Conservation (phyloP, 2,113 vertebrate genomes). For the Prietella phreatophila region DNA sequence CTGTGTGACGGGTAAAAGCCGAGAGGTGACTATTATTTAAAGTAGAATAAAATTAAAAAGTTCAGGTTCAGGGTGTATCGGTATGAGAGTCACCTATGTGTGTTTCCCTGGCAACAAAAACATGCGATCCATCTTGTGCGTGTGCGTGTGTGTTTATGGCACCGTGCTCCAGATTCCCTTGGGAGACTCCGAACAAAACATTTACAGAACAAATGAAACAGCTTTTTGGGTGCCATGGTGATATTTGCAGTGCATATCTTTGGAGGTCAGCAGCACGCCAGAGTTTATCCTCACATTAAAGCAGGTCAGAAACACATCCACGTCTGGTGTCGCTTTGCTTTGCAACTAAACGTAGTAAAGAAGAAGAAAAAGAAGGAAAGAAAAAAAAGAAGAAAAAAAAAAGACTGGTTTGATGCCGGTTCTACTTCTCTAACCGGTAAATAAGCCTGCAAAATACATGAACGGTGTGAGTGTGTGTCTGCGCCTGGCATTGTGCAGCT, state of each 20-base stretch:
- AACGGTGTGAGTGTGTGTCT: conserved; percentile 21
- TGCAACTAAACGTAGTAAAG: neutral
- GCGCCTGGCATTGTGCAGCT: conserved; percentile 46
- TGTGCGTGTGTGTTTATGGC: conserved; percentile 23
- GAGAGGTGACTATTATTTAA: neutral
- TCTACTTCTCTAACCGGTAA: conserved; percentile 21
- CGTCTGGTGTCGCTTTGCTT: conserved; percentile 21
- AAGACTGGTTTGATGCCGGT: neutral
- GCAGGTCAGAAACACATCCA: conserved; percentile 22
- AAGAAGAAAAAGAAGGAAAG: neutral
- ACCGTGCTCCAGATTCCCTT: conserved; percentile 20
- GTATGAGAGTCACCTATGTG: conserved; percentile 50
- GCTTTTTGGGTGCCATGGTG: conserved; percentile 37
- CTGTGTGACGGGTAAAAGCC: neutral
- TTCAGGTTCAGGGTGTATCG: conserved; percentile 40
- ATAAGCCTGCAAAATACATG: conserved; percentile 43
- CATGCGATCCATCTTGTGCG: conserved; percentile 43
- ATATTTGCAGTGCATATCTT: conserved; percentile 34
- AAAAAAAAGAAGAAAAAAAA: no score
- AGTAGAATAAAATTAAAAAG: conserved; percentile 8
- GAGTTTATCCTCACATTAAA: conserved; percentile 22
- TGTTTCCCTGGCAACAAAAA: conserved; percentile 60
- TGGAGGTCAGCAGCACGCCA: neutral
- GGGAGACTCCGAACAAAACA: conserved; percentile 45
- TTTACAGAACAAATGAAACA: conserved; percentile 45